phyloP scores from a whole-genome alignment of 2,888 invertebrate genomes.

The Brenthis hecate region DNA sequence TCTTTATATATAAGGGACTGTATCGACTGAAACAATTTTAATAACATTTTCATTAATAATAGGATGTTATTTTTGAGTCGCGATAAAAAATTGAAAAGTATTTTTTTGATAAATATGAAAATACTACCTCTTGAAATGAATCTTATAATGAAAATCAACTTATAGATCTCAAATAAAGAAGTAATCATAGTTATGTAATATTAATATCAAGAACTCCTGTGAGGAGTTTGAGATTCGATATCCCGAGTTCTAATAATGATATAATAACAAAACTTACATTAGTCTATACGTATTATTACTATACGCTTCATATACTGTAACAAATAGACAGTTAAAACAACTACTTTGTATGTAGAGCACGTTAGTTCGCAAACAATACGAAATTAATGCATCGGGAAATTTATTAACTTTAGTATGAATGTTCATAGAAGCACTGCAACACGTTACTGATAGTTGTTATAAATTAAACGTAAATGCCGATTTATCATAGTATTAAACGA shows the following conservation, averaged over 20 bases:
- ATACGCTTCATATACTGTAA: slow-evolving; percentile 3
- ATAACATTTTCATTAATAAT: too few species aligned
- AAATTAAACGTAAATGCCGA: background rate
- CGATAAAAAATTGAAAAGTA: too few species aligned
- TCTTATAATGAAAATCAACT: too few species aligned
- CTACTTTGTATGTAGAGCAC: slow-evolving; percentile 9
- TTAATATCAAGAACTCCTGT: too few species aligned
- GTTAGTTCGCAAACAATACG: slow-evolving; percentile 8
- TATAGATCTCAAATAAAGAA: too few species aligned
- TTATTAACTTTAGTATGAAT: slow-evolving; percentile 13
- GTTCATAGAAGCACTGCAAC: background rate
- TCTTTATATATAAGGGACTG: too few species aligned
- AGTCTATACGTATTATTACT: background rate
- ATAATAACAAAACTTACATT: background rate
- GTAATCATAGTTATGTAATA: too few species aligned
- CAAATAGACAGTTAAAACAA: slow-evolving; percentile 11
- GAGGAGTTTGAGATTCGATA: too few species aligned
- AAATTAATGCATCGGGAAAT: slow-evolving; percentile 17
- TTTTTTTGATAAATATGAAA: too few species aligned
- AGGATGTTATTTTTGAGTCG: too few species aligned
- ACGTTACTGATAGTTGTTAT: background rate
- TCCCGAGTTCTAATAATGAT: background rate
- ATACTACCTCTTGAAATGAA: too few species aligned
- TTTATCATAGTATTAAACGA: background rate
- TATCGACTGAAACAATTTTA: too few species aligned